These are phyloP conservation scores for Aplysina aerophoba DNA, from an alignment of 37 sponge, comb jelly and placozoan genomes.

Conservation along the genomic window DNA sequence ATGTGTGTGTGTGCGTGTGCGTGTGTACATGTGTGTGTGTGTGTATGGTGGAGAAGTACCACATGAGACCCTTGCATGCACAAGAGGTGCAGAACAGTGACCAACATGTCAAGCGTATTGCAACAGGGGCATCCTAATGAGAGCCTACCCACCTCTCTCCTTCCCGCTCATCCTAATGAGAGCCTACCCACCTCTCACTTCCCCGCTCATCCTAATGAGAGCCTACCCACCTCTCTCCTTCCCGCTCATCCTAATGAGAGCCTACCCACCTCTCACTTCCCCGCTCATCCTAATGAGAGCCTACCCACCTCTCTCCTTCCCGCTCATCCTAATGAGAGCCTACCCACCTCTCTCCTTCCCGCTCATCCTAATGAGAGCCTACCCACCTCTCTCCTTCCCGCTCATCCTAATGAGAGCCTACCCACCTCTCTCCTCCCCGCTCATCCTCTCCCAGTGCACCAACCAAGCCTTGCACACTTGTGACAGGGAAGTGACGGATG, in stretches of 20 bases:
- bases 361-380: no score
- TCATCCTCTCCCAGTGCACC: neutral
- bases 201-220: neutral
- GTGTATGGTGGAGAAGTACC: no score
- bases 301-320: neutral
- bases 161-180: neutral
- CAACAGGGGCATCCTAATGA: no score
- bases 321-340: no score
- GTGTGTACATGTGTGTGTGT: no score
- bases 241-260: neutral
- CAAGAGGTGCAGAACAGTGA: no score
- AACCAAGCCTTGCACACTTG: neutral
- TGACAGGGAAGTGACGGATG: slow-evolving; percentile 1
- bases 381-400: no score
- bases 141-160: slow-evolving; percentile 4
- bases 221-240: slow-evolving; percentile 3
- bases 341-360: no score
- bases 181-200: slow-evolving; percentile 8
- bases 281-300: neutral
- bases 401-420: neutral
- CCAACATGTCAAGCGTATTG: no score
- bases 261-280: neutral
- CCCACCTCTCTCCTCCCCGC: neutral
- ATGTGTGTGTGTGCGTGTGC: no score
- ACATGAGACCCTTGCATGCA: no score